Evolutionary conservation across 2,113 vertebrate species (phyloP).

Genomic region (Ptyas mucosa): DNA sequence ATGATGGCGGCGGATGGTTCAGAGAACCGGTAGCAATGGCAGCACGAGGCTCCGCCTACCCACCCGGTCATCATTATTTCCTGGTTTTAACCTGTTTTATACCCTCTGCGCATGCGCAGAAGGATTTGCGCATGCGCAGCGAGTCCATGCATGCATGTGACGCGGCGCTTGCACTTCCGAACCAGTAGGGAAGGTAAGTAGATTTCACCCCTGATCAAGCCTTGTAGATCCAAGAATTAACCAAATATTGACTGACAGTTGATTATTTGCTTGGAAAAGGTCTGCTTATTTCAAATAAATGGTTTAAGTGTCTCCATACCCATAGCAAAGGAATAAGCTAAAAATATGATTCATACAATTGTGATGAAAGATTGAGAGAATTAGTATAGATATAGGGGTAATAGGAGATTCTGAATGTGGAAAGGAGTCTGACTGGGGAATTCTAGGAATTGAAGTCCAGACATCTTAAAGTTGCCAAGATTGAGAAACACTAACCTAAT

Average conservation of each 20-base stretch:
- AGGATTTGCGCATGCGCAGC: no score
- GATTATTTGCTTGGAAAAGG: neutral
- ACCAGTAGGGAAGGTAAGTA: no score
- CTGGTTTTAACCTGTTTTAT: no score
- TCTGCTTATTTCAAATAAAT: neutral
- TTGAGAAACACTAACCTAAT: neutral
- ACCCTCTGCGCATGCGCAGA: no score
- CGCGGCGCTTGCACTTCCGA: no score
- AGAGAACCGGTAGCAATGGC: no score
- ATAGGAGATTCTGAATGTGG: neutral
- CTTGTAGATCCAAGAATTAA: neutral
- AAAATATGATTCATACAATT: neutral
- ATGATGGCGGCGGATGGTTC: no score
- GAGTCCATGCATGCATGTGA: no score
- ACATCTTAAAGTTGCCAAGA: neutral
- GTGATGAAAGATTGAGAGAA: neutral
- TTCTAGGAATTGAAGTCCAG: neutral
- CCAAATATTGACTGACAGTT: neutral
- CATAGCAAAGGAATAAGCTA: neutral
- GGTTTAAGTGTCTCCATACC: neutral
- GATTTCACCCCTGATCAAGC: no score
- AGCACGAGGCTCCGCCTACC: no score
- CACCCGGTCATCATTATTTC: no score
- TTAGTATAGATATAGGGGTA: neutral
- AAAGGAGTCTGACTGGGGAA: neutral